These are phyloP conservation scores for Drosophila quinaria DNA, from an alignment of 2,888 invertebrate genomes.

Conservation along the genomic window DNA sequence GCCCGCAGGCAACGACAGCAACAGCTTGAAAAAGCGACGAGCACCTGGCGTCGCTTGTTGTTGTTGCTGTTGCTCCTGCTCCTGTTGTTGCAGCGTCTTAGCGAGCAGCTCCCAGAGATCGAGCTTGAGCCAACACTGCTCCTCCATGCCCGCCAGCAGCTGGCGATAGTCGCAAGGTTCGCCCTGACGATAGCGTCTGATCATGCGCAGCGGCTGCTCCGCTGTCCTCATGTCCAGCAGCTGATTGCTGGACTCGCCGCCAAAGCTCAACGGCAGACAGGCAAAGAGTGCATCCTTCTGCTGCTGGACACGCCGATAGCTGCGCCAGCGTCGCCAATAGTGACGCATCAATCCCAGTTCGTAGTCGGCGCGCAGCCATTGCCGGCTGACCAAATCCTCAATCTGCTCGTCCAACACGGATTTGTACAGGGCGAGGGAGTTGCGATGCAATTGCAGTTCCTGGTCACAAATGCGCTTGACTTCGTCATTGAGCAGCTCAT, in stretches of 20 bases:
- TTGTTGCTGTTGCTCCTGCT: conserved; percentile 30
- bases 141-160: conserved; percentile 57
- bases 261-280: conserved; percentile 87
- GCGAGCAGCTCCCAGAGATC: conserved; percentile 76
- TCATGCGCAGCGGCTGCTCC: conserved; percentile 83
- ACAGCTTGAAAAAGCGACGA: conserved; percentile 78
- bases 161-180: conserved; percentile 77
- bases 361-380: conserved; percentile 49
- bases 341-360: conserved; percentile 83
- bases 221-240: conserved; percentile 68
- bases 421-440: conserved; percentile 15
- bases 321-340: conserved; percentile 86
- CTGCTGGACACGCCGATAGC: conserved; percentile 83
- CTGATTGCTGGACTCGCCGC: conserved; percentile 73
- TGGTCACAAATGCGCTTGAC: conserved; percentile 16
- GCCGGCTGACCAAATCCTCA: not conserved
- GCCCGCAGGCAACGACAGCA: conserved; percentile 78
- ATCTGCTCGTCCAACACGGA: conserved; percentile 24
- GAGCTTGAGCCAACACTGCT: conserved; percentile 60
- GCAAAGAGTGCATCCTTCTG: conserved; percentile 87
- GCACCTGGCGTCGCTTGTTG: conserved; percentile 49
- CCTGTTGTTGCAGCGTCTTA: conserved; percentile 39
- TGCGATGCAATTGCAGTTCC: conserved; percentile 24
- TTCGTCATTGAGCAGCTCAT: conserved; percentile 12
- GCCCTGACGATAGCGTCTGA: conserved; percentile 86